Evolutionary conservation across 2,113 vertebrate genomes (phyloP), one percentile per base, ranked within the genome.

Genomic region (Eubucco bourcierii): DNA sequence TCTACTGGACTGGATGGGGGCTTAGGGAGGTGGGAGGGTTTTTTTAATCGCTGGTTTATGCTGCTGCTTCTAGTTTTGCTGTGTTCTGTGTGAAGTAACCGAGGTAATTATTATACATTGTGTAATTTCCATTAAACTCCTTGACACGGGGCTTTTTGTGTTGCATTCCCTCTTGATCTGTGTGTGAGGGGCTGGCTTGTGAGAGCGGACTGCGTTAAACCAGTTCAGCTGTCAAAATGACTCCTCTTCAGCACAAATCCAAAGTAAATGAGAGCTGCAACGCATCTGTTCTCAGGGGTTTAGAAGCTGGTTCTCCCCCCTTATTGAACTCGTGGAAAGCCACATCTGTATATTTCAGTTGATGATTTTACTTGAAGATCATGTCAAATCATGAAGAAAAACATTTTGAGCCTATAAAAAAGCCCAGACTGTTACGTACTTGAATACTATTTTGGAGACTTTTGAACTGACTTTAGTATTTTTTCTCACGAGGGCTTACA

Each of bases 381-480:
- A 14, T 60, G n/a, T 80, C 31, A 85, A 84, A 67, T 93, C 31
- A 25, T 31, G 33, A 81, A 88, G 53, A 90, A 67, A 56, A 75
- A 39, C 25, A 55, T 74, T 84, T 72, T 80, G 63, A 83, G n/a
- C 29, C 55, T 71, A 37, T 17, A 39, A 29, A 66, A 89, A 52
- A 18, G 0, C 4, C 10, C 12, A 39, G 6, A 7, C 27, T 56
- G 24, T 21, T 78, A 44, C 0, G 39, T 88, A 76, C 88, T 87
- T 96, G 74, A 86, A 88, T 81, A 15, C 61, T 92, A 28, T 80
- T 82, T 85, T 94, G 16, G 60, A 87, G 47, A 77, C 87, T 91
- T 93, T 53, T 88, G 73, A 78, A 78, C 10, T 65, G 56, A 90
- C 11, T 4, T 52, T 46, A 55, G 55, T 73, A 53, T 92, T 87